phyloP scores from a whole-genome alignment of 1,140 invertebrate genomes.

The Branchinecta lynchi region DNA sequence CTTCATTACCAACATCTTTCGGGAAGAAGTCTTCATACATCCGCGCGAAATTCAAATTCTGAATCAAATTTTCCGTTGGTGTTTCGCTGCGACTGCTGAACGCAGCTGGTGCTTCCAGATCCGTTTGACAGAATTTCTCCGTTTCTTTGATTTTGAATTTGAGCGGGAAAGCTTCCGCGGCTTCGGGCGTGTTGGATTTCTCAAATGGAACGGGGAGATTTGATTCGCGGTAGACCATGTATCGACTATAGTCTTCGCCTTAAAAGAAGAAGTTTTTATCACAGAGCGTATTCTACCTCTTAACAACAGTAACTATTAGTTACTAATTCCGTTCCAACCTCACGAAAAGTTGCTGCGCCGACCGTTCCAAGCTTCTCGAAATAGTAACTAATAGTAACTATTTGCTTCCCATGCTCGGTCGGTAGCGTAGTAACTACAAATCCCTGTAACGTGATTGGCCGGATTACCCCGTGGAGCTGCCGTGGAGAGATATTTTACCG shows the following conservation, averaged over 20 bases:
- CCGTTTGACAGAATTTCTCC: background rate
- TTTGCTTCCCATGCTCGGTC: no score
- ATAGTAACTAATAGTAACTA: no score
- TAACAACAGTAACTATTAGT: no score
- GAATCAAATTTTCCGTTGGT: background rate
- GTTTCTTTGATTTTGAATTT: constrained; percentile 10
- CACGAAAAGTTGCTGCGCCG: no score
- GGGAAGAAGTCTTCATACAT: background rate
- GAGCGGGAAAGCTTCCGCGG: background rate
- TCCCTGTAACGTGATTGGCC: no score
- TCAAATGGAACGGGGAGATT: background rate
- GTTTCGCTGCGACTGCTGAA: background rate
- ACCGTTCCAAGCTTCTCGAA: no score
- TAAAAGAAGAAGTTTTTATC: background rate
- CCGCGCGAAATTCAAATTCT: background rate
- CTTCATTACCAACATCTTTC: background rate
- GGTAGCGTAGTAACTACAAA: no score
- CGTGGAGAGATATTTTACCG: no score
- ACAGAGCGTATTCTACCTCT: no score
- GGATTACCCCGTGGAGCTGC: no score
- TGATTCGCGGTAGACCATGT: constrained; percentile 5
- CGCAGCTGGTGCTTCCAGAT: background rate
- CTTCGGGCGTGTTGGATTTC: background rate
- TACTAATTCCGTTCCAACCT: no score
- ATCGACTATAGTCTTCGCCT: constrained; percentile 1